A percentile compares a stretch with the other conserved stretches of the same genome.
Evolutionary conservation across 1,140 invertebrate genomes (phyloP).

Genomic region (Metopolophium dirhodum): DNA sequence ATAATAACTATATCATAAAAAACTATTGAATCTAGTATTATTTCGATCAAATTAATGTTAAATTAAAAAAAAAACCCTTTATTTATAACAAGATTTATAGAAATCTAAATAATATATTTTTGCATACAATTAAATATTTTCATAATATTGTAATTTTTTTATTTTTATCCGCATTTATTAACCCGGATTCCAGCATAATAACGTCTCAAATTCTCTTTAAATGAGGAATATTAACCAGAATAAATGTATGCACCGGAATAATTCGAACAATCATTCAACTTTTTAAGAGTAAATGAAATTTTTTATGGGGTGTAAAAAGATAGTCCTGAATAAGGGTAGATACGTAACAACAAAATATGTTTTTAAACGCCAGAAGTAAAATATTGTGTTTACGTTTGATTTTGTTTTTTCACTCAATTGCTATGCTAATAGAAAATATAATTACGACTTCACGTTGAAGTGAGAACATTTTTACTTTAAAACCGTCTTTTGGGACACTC

Average conservation of each 20-base stretch:
- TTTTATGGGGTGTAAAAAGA: too few species aligned
- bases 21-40: background rate
- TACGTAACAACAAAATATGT: too few species aligned
- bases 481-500: background rate
- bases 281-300: too few species aligned
- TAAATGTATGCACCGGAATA: too few species aligned
- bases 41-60: background rate
- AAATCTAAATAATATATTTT: background rate
- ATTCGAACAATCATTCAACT: too few species aligned
- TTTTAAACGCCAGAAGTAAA: too few species aligned
- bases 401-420: background rate
- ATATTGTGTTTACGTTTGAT: background rate
- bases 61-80: background rate
- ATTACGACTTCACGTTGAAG: background rate
- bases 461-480: background rate
- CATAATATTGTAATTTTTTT: too few species aligned
- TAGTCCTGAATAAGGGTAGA: too few species aligned
- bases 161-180: background rate
- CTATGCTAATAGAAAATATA: background rate
- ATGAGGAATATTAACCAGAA: too few species aligned
- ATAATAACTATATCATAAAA: background rate
- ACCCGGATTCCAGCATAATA: background rate
- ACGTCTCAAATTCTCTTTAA: too few species aligned
- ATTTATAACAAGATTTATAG: background rate
- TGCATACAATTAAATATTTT: background rate